A percentile compares a stretch with the other conserved stretches of the same genome.
Evolutionary conservation across 2,888 invertebrate species (phyloP).

Genomic region (Epinotia demarniana): DNA sequence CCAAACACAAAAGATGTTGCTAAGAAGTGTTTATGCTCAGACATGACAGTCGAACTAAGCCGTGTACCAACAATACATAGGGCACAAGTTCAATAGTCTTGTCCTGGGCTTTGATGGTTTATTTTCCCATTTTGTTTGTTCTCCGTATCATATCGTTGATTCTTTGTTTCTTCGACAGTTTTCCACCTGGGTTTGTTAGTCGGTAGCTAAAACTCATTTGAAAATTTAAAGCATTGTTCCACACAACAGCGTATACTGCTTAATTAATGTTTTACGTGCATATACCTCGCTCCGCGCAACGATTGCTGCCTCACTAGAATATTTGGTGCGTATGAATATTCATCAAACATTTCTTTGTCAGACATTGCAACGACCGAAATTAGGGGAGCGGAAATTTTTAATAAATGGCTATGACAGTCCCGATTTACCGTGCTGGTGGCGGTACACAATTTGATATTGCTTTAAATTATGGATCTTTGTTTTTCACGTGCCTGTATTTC

Average conservation of each 20-base stretch:
- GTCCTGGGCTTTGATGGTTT: no score
- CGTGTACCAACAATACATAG: no score
- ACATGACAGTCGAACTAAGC: no score
- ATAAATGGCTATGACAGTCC: slow-evolving; percentile 61
- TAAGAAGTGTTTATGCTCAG: no score
- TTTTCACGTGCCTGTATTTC: slow-evolving; percentile 24
- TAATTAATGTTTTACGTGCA: slow-evolving; percentile 43
- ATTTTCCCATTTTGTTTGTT: no score
- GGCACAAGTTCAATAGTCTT: no score
- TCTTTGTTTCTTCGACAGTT: neutral
- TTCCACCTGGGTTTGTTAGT: neutral
- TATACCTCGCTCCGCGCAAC: slow-evolving; percentile 18
- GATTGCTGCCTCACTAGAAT: slow-evolving; percentile 42
- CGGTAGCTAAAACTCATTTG: neutral
- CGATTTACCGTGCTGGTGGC: slow-evolving; percentile 47
- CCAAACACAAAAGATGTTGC: no score
- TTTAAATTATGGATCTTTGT: slow-evolving; percentile 49
- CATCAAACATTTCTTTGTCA: slow-evolving; percentile 63
- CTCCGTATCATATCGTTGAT: no score
- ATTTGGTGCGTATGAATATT: slow-evolving; percentile 57
- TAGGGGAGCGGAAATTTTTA: slow-evolving; percentile 60
- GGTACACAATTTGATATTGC: slow-evolving; percentile 48
- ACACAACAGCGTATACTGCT: slow-evolving; percentile 7
- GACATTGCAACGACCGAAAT: slow-evolving; percentile 55
- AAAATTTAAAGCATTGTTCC: slow-evolving; percentile 26